phyloP scores from a whole-genome alignment of 2,797 vertebrate genomes.

The Phalloptychus januarius region DNA sequence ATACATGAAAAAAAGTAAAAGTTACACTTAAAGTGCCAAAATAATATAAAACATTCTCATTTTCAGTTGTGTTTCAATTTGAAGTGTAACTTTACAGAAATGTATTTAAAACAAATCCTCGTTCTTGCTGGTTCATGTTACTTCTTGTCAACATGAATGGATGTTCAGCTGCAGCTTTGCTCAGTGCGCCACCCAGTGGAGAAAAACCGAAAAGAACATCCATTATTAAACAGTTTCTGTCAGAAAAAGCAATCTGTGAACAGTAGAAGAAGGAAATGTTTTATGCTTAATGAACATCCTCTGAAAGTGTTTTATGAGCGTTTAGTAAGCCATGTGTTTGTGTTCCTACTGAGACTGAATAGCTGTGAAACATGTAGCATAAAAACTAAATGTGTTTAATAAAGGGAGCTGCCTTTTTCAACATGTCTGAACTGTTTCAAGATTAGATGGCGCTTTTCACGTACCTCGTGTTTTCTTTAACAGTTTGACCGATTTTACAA shows the following conservation, averaged over 20 bases:
- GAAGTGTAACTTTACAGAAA: not conserved
- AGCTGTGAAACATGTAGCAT: not conserved
- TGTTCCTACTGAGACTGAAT: slow-evolving; percentile 2
- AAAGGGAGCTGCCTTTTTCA: not conserved
- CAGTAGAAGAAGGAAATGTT: not conserved
- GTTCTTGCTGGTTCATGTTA: not conserved
- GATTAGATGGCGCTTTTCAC: not conserved
- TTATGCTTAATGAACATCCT: not conserved
- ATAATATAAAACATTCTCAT: not conserved
- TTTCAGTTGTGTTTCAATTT: not conserved
- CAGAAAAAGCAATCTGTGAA: not conserved
- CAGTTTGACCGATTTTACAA: not conserved
- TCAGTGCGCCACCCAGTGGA: not conserved
- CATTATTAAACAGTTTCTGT: not conserved
- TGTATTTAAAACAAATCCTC: not conserved
- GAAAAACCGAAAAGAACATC: not conserved
- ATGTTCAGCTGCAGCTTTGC: not conserved
- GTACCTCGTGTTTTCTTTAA: not conserved
- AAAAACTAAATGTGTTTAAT: not conserved
- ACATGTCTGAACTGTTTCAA: not conserved
- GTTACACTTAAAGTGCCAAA: slow-evolving; percentile 35
- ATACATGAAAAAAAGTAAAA: too few species aligned
- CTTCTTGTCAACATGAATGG: not conserved
- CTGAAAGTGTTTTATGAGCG: not conserved
- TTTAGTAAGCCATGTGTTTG: not conserved